A percentile compares a stretch with the other conserved stretches of the same genome.
Conservation (phyloP, 2,113 vertebrate genomes). For the Gracilinanus agilis region DNA sequence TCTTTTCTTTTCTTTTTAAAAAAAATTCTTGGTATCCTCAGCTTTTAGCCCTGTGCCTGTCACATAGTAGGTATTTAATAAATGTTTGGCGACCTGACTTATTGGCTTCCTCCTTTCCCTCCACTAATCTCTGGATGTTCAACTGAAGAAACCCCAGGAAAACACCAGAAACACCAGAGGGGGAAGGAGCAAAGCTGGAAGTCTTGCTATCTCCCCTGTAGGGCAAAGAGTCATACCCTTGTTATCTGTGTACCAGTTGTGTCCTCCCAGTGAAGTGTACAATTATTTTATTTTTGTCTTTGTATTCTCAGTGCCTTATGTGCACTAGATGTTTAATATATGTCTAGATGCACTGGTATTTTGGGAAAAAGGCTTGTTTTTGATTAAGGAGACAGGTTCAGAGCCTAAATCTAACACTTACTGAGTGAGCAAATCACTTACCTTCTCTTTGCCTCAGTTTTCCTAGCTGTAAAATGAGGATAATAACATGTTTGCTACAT, state of each 20-base stretch:
- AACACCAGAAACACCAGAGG: neutral
- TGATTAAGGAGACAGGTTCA: neutral
- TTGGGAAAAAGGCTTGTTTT: neutral
- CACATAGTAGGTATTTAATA: neutral
- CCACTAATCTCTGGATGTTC: neutral
- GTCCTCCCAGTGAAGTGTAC: neutral
- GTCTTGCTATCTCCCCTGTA: neutral
- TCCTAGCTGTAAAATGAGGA: neutral
- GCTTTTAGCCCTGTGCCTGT: neutral
- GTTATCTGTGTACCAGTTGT: neutral
- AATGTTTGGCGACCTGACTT: neutral
- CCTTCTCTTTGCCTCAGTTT: neutral
- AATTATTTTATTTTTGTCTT: neutral
- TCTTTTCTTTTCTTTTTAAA: neutral
- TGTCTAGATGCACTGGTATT: neutral
- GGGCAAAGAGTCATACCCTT: neutral
- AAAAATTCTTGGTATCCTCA: neutral
- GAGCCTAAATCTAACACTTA: neutral
- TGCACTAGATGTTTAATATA: neutral
- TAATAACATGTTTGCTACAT: neutral
- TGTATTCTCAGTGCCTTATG: neutral
- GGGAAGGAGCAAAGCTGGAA: neutral
- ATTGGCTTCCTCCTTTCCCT: neutral
- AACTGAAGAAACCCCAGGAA: neutral
- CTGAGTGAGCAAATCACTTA: neutral